Base-by-base conservation (phyloP, 1,140 invertebrate species). In the Protaetia brevitarsis region DNA sequence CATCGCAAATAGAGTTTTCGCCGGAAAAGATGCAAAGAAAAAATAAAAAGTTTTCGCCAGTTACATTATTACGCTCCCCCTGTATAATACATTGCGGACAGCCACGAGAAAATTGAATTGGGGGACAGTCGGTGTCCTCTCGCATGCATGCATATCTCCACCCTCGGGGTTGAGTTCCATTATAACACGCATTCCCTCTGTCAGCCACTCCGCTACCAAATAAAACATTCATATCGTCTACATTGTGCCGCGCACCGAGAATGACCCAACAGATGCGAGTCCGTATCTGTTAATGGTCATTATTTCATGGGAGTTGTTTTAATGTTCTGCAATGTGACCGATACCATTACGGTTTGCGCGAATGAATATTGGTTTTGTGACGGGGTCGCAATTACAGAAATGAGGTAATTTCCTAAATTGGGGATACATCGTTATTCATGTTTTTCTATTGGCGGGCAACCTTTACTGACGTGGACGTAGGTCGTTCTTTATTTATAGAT, bases 281-380 rank as follows among this genome's bases (percentile, higher is more conserved):
- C 36, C 29, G 64, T 66, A 68, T 60, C 57, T 68, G 67, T 66
- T 68, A 68, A 68, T 68, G 64, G 64, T 66, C 67, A 68, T 68
- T 68, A 68, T 68, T 68, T 68, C 67, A 68, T 66, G 67, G 64
- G 67, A 66, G 67, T 68, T 68, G 67, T 68, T 68, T 68, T 68
- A 68, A 66, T 63, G 67, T 62, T 29, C 64, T 61, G 64, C 37
- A 23, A 37, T 23, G 60, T 62, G 41, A 21, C 16, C 41, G 41
- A 34, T 31, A 23, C 29, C 19, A 26, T 62, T 62, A 62, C 29
- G 60, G 60, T 62, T 62, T 62, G 41, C 16, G 28, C 34, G 34
- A 34, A 62, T 62, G 60, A 62, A 34, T 27, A 62, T 62, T 62
- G 26, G 29, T 36, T 34, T 37, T 31, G 19, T 30, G 29, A 16